These are phyloP conservation scores for Naja naja DNA, from an alignment of 2,113 vertebrate genomes.

Conservation along the genomic window DNA sequence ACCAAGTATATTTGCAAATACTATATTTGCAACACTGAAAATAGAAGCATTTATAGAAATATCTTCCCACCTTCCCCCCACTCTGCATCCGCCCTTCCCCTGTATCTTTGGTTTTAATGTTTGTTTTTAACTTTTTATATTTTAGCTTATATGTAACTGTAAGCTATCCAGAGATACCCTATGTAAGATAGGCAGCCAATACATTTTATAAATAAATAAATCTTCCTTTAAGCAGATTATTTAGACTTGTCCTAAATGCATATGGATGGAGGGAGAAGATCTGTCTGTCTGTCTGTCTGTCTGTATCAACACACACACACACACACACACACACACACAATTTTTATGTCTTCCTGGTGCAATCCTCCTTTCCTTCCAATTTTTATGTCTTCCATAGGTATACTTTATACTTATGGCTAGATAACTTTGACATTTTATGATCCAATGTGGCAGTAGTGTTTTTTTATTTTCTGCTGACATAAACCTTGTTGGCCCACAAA, in stretches of 20 bases:
- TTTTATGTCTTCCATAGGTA: too few species aligned
- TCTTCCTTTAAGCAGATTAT: not conserved
- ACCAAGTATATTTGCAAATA: conserved; percentile 77
- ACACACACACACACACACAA: too few species aligned
- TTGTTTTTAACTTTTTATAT: too few species aligned
- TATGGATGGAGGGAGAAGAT: not conserved
- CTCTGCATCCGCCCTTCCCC: too few species aligned
- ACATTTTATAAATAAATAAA: too few species aligned
- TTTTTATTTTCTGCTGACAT: not conserved
- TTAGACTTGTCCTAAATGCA: not conserved
- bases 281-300: not conserved
- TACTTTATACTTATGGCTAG: not conserved
- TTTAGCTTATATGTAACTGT: too few species aligned
- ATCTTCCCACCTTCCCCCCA: not conserved
- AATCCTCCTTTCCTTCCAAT: not conserved
- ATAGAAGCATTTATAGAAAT: conserved; percentile 73
- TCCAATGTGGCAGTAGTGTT: not conserved
- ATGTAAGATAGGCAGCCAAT: too few species aligned
- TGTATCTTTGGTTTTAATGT: too few species aligned
- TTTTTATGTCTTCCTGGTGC: not conserved
- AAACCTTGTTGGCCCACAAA: not conserved
- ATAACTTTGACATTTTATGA: not conserved
- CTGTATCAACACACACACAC: too few species aligned
- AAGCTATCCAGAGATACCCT: too few species aligned
- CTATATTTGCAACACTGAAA: conserved; percentile 72